Percentiles rank a stretch among this genome's conserved stretches.
phyloP scores from a whole-genome alignment of 1,140 invertebrate genomes.

The Sipha flava region DNA sequence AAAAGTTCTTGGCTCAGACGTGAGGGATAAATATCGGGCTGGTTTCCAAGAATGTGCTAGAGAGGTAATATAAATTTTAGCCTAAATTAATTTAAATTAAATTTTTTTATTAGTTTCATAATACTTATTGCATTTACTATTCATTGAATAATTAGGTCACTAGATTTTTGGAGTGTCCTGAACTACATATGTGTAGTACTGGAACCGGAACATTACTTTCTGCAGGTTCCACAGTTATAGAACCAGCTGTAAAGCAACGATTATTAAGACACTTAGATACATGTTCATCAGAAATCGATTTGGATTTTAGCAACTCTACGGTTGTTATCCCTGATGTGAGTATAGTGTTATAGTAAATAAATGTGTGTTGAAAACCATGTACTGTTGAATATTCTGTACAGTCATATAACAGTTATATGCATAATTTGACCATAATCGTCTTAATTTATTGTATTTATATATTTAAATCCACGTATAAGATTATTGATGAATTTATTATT shows the following conservation, averaged over 20 bases:
- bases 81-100: not conserved
- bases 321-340: constrained; percentile 25
- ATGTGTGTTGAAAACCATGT: not conserved
- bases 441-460: no score
- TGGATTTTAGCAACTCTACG: constrained; percentile 51
- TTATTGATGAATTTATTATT: no score
- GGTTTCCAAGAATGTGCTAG: constrained; percentile 74
- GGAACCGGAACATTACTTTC: constrained; percentile 36
- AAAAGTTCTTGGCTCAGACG: constrained; percentile 54
- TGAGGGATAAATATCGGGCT: constrained; percentile 54
- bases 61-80: constrained; percentile 49
- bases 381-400: not conserved
- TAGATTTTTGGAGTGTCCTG: constrained; percentile 40
- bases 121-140: not conserved
- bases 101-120: not conserved
- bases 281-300: constrained; percentile 60
- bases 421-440: no score
- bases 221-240: constrained; percentile 45
- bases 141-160: constrained; percentile 37
- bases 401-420: no score
- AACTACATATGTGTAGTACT: constrained; percentile 38
- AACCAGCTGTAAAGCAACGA: constrained; percentile 58
- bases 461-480: no score
- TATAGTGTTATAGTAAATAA: not conserved
- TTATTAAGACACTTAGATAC: constrained; percentile 61